Conservation (phyloP, 2,113 vertebrate species). For the Neotragus pygmaeus region DNA sequence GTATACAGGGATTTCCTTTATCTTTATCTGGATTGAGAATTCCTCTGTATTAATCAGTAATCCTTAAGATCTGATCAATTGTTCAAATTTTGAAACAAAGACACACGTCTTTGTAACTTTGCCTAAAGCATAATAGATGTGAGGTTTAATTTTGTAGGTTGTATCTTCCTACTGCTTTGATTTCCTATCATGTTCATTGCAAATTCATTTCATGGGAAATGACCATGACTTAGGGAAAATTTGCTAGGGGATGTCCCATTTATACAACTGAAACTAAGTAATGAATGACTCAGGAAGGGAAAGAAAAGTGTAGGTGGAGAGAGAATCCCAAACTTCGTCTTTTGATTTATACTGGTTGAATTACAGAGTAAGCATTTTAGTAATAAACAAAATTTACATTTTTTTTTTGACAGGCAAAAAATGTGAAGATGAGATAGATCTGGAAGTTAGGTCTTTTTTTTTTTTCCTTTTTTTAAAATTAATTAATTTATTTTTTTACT, state of each 20-base stretch:
- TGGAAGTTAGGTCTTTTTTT: background rate
- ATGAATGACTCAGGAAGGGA: background rate
- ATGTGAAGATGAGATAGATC: background rate
- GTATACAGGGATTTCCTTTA: background rate
- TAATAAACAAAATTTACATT: background rate
- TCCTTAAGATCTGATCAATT: background rate
- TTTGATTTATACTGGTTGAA: background rate
- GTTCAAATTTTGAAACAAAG: background rate
- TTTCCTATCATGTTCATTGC: background rate
- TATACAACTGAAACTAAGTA: background rate
- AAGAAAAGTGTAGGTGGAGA: background rate
- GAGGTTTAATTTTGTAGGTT: background rate
- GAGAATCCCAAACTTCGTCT: background rate
- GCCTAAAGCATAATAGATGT: background rate
- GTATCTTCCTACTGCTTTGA: background rate
- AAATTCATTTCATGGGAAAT: slow-evolving; percentile 1
- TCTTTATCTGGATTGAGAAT: background rate
- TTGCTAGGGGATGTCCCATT: background rate
- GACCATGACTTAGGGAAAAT: background rate
- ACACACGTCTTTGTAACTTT: background rate
- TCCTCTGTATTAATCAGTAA: background rate
- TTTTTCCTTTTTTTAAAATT: no score
- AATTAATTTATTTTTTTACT: no score
- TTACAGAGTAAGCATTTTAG: background rate
- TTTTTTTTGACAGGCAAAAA: background rate